Conservation (phyloP, 2,113 vertebrate species). For the Hystrix brachyura region DNA sequence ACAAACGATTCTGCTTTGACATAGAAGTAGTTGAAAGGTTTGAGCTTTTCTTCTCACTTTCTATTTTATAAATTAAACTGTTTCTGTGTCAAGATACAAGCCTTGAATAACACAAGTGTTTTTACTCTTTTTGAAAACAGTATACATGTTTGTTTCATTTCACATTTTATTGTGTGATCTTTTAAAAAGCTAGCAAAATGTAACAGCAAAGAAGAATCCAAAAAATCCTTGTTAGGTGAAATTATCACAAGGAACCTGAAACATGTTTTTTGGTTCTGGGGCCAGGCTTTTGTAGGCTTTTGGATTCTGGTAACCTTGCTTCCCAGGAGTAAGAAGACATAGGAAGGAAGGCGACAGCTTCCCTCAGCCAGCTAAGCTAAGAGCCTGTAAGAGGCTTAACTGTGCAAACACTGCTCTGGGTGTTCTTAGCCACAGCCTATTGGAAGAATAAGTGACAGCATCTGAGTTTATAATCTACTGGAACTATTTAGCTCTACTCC, state of each 20-base stretch:
- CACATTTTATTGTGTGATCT: background rate
- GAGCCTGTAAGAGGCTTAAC: rapidly evolving
- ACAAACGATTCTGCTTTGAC: conserved; percentile 99
- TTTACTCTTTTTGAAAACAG: conserved; percentile 1
- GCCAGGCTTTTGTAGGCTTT: background rate
- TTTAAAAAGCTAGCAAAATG: background rate
- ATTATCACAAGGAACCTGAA: background rate
- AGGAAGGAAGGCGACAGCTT: rapidly evolving
- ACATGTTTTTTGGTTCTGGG: background rate
- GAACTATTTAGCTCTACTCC: background rate
- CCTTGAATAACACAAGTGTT: background rate
- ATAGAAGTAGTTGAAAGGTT: conserved; percentile 98
- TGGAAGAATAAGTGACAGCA: background rate
- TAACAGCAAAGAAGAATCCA: background rate
- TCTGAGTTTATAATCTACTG: background rate
- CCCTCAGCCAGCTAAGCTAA: background rate
- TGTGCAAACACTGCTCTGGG: background rate
- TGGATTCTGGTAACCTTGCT: background rate
- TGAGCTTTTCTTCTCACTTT: conserved; percentile 76
- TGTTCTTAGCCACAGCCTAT: background rate
- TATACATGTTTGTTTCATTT: background rate
- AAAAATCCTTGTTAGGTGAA: background rate
- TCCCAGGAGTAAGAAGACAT: background rate
- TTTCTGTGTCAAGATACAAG: background rate
- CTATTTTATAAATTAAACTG: background rate